Base-by-base conservation (phyloP, 2,797 vertebrate genomes). In the Phaenicophaeus curvirostris region DNA sequence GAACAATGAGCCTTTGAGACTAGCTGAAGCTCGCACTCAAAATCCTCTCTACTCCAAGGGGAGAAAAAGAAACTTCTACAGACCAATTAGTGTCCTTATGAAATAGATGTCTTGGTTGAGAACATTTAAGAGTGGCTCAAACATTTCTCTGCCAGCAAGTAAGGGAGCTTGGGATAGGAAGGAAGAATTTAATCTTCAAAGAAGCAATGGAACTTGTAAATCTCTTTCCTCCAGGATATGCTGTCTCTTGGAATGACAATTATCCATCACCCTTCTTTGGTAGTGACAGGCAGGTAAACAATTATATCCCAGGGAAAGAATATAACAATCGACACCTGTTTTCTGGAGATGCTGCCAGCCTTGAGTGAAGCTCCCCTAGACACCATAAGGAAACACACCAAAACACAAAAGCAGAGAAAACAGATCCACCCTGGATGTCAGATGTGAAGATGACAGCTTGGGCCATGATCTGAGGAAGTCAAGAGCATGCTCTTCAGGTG, bases 1-100 rank as follows among this genome's bases (percentile, higher is more conserved):
- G 53, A 89, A 93, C 75, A 95, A 94, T 28, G 75, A 96, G 58
- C 75, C 87, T 92, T 95, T 96, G 89, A 96, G 78, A 35, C 35
- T 12, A 17, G 53, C 63, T 7, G 31, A 83, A 92, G 78, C 72
- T 94, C 23, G 2, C 68, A 30, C 86, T 94, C 68, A 67, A 66
- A 95, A 83, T 73, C 35, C 37, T 74, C 78, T 77, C 57, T 11
- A n/a, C 50, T 83, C 78, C 72, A 82, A 85, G 69, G 69, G 39
- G 27, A 90, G 77, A 65, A 91, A 78, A 72, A 72, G 75, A 59
- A 71, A 37, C 9, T 68, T 88, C 54, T 78, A n/a, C 88, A 66
- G 37, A 75, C 62, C 41, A 42, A 50, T 84, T 88, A 24, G 46
- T 68, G 54, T 94, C 68, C 58, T 46, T 72, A 42, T 80, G 61